phyloP scores from a whole-genome alignment of 1,140 invertebrate species.

The Pteromalus puparum region DNA sequence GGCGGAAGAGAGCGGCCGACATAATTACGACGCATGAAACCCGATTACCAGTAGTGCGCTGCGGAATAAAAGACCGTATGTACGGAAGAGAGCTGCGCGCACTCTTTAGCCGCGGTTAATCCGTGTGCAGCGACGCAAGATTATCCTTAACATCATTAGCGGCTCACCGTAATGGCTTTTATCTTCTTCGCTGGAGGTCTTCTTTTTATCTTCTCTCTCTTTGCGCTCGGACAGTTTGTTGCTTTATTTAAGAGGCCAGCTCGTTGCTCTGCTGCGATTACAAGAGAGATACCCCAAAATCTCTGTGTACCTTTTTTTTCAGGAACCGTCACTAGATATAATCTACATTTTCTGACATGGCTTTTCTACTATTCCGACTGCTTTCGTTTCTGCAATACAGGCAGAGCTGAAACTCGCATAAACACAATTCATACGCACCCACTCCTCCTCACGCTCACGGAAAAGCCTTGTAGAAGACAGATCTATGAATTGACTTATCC shows the following conservation, averaged over 20 bases:
- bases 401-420: background rate
- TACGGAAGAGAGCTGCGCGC: slow-evolving; percentile 37
- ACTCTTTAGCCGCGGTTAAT: background rate
- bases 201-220: slow-evolving; percentile 21
- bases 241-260: background rate
- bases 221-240: slow-evolving; percentile 16
- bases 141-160: slow-evolving; percentile 62
- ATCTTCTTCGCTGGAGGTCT: background rate
- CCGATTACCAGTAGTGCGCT: slow-evolving; percentile 56
- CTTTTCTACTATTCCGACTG: background rate
- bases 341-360: too few species aligned
- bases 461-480: slow-evolving; percentile 27
- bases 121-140: slow-evolving; percentile 54
- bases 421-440: background rate
- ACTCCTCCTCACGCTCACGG: background rate
- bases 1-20: slow-evolving; percentile 44
- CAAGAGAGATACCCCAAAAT: slow-evolving; percentile 7
- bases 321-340: too few species aligned
- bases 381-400: background rate
- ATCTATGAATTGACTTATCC: slow-evolving; percentile 46
- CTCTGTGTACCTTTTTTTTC: background rate
- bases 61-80: slow-evolving; percentile 55
- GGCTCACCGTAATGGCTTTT: slow-evolving; percentile 57
- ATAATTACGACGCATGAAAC: slow-evolving; percentile 60
- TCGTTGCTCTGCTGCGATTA: background rate